Evolutionary conservation across 2,113 vertebrate species (phyloP).

Genomic region (Sakesphorus luctuosus): DNA sequence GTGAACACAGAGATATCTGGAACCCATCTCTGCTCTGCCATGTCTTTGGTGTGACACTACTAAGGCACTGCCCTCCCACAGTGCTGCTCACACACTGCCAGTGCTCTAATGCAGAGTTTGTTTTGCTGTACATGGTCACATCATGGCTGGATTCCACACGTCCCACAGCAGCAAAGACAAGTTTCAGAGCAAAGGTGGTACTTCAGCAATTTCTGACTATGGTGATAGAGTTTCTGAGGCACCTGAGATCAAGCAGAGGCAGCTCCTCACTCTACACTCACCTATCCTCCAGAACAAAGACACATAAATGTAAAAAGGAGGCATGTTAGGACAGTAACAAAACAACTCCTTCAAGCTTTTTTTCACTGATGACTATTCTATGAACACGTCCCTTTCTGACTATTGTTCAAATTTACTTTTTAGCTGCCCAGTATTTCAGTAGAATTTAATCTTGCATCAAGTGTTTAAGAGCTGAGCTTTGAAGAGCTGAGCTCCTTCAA

Average conservation of each 20-base stretch:
- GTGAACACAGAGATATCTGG: background rate
- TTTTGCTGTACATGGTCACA: background rate
- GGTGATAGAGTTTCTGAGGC: background rate
- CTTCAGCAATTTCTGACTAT: background rate
- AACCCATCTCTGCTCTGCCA: background rate
- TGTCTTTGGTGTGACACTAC: background rate
- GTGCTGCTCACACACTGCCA: background rate
- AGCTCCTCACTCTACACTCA: background rate
- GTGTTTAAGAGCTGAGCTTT: background rate
- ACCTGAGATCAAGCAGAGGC: constrained; percentile 9
- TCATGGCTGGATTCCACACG: background rate
- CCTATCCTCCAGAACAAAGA: background rate
- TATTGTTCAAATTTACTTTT: background rate
- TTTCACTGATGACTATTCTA: background rate
- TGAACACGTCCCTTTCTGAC: background rate
- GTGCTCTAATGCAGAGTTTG: background rate
- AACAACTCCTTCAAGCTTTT: constrained; percentile 26
- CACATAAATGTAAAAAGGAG: background rate
- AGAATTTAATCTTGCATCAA: background rate
- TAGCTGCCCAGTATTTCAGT: background rate
- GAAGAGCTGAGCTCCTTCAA: background rate
- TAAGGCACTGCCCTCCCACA: background rate
- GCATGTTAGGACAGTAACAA: background rate
- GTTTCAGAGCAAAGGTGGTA: background rate
- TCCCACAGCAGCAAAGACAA: background rate